phyloP scores from a whole-genome alignment of 23 tunicate genomes.

The Corella eumyota region DNA sequence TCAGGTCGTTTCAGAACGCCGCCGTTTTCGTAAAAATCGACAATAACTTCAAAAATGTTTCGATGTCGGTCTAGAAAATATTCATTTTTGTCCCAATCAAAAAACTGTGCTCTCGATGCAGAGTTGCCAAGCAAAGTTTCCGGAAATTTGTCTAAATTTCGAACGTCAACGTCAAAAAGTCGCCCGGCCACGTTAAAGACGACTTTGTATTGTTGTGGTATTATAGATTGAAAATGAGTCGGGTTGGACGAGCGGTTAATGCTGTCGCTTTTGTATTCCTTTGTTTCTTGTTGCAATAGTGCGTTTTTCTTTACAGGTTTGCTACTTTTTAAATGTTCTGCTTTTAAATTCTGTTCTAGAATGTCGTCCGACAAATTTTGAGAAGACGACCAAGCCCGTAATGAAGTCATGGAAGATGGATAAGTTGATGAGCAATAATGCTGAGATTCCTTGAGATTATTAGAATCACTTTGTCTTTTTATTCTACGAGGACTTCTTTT shows the following conservation, averaged over 20 bases:
- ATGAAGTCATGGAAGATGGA: no score
- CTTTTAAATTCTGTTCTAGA: no score
- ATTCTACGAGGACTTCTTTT: no score
- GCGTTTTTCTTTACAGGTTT: no score
- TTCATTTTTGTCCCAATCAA: slow-evolving; percentile 43
- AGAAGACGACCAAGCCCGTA: no score
- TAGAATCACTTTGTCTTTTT: no score
- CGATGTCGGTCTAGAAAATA: slow-evolving; percentile 88
- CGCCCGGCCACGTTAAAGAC: slow-evolving; percentile 74
- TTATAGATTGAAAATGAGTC: slow-evolving; percentile 3
- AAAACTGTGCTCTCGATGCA: slow-evolving; percentile 31
- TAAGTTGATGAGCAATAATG: no score
- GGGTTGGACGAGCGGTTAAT: slow-evolving; percentile 2
- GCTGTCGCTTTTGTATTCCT: no score
- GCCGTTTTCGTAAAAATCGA: slow-evolving; percentile 37
- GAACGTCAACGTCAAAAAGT: slow-evolving; percentile 32
- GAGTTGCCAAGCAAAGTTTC: slow-evolving; percentile 76
- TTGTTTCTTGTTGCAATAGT: no score
- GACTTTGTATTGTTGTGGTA: slow-evolving; percentile 18
- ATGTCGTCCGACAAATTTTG: no score
- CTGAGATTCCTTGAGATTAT: no score
- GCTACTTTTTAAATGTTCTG: no score
- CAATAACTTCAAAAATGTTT: slow-evolving; percentile 62
- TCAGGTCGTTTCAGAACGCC: slow-evolving; percentile 71
- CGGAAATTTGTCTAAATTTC: slow-evolving; percentile 32